Conservation (phyloP, 64 coral and sea anemone species). For the Pocillopora damicornis region DNA sequence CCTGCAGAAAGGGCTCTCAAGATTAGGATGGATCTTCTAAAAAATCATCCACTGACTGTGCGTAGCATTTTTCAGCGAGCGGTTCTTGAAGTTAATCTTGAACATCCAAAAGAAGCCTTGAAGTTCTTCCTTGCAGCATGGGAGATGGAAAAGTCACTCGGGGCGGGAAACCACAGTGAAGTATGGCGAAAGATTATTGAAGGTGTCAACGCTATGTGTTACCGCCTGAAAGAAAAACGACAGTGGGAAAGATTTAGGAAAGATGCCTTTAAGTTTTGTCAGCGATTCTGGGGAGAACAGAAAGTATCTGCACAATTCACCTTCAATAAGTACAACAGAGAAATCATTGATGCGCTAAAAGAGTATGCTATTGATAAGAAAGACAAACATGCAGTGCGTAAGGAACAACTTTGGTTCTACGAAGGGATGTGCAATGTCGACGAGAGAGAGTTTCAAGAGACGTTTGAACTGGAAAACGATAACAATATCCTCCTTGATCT, state of each 20-base stretch:
- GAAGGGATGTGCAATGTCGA: background rate
- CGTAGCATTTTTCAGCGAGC: constrained; percentile 25
- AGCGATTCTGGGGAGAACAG: background rate
- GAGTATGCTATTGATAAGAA: too few species aligned
- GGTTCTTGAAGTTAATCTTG: background rate
- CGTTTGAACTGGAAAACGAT: background rate
- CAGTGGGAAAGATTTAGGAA: background rate
- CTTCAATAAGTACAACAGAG: background rate
- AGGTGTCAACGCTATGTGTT: background rate
- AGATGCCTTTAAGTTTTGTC: background rate
- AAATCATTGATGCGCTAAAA: background rate
- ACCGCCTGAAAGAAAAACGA: background rate
- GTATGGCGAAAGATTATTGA: constrained; percentile 5
- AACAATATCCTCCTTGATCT: background rate
- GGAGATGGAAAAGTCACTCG: constrained; percentile 16
- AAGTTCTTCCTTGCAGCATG: constrained; percentile 31
- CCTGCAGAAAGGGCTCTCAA: background rate
- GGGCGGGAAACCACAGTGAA: background rate
- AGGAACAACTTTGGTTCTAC: background rate
- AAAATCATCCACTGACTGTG: background rate
- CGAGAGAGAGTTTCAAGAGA: background rate
- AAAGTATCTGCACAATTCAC: background rate
- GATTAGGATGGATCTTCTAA: background rate
- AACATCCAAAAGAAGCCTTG: constrained; percentile 5
- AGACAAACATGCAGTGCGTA: background rate